Evolutionary conservation across 2,888 invertebrate species (phyloP), one percentile per base, ranked within the genome.

Genomic region (Torymus texanus): DNA sequence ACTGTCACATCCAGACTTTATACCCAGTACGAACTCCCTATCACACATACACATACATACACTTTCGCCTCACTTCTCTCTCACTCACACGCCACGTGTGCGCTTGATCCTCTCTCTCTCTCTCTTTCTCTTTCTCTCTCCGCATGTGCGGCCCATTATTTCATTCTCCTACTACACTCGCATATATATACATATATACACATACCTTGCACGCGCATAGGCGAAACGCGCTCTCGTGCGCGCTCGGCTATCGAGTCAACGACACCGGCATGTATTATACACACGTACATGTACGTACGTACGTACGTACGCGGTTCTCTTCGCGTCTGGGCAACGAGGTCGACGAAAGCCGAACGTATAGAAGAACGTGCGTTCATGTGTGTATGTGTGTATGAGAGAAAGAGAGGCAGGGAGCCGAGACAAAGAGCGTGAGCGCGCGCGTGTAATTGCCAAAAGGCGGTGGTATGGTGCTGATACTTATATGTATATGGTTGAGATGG

Each of bases 261-360:
- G 83, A 84, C 83, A 83, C 80, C 83, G 83, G 8, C 41, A 8
- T 41, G 41, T 29, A 8, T 41, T 41, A 41, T 41, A 41, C 8
- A 41, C 8, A 1, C 8, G 10, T 41, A 41, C 8, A 41, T 1
- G 1, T 21, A 41, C 2, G 2, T 21, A 21, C 8, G 1, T 21
- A 41, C 2, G 2, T 21, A 21, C 2, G 2, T 21, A 21, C 8
- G 1, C 21, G 21, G 21, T 21, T 8, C 41, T 41, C 5, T 41
- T 71, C 82, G 82, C 81, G 80, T 79, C 81, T 67, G 79, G 80
- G 83, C 84, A 86, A 85, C 85, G 85, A 85, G 86, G 86, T 87
- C 86, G 85, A 85, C 83, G 84, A 84, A 85, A 84, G 84, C 84
- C 81, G 79, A 81, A 51, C 66, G 53, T 58, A 81, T 77, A 55